Conservation (phyloP, 2,888 invertebrate species). For the Sesamia inferens region DNA sequence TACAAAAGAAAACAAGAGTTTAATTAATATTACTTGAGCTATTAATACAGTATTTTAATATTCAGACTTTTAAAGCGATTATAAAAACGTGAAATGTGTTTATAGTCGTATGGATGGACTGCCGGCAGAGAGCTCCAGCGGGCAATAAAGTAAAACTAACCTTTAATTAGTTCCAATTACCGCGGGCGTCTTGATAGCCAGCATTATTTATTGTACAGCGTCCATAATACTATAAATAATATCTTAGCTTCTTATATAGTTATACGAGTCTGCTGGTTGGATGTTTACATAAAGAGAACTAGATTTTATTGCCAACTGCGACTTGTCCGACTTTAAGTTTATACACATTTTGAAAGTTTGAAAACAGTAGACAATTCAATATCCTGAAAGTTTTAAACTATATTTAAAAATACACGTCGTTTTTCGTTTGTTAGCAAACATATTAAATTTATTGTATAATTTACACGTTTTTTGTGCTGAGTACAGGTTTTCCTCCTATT, state of each 20-base stretch:
- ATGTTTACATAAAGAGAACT: constrained; percentile 33
- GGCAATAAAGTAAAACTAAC: constrained; percentile 73
- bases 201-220: constrained; percentile 43
- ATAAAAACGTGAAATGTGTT: constrained; percentile 48
- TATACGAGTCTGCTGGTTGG: constrained; percentile 15
- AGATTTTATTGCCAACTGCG: constrained; percentile 28
- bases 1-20: constrained; percentile 37
- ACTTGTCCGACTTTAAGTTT: constrained; percentile 24
- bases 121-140: constrained; percentile 39
- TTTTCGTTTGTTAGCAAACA: constrained; percentile 11
- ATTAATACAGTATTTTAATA: constrained; percentile 48
- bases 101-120: constrained; percentile 46
- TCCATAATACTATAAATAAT: constrained; percentile 48
- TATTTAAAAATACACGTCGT: background rate
- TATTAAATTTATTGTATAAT: constrained; percentile 12
- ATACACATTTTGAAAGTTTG: constrained; percentile 24
- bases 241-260: constrained; percentile 31
- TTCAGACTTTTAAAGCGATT: constrained; percentile 66
- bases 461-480: constrained; percentile 12
- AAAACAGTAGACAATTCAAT: constrained; percentile 17
- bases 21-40: constrained; percentile 69
- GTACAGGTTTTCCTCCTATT: background rate
- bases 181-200: constrained; percentile 51
- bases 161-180: constrained; percentile 72
- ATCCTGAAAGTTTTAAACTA: constrained; percentile 8